phyloP scores from a whole-genome alignment of 2,797 vertebrate species.

The Syngnathus acus region DNA sequence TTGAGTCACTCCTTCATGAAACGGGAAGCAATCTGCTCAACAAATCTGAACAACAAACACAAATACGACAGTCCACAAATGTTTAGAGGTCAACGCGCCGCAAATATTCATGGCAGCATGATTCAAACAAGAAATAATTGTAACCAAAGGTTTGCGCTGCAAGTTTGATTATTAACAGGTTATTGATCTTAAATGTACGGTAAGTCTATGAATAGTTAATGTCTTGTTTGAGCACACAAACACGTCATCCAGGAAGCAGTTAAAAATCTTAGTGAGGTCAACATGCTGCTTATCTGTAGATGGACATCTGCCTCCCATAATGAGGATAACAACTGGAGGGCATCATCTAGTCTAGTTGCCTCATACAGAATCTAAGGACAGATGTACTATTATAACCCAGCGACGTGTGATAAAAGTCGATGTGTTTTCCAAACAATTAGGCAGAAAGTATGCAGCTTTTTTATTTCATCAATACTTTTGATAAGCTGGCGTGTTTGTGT shows the following conservation, averaged over 20 bases:
- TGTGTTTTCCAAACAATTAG: neutral
- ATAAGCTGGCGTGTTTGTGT: neutral
- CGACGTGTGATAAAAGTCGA: neutral
- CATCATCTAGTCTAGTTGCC: neutral
- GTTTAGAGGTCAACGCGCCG: neutral
- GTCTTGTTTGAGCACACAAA: neutral
- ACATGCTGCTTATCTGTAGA: neutral
- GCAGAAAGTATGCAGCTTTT: neutral
- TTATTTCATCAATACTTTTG: neutral
- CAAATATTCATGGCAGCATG: neutral
- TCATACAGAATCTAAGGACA: neutral
- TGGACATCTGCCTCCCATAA: constrained; percentile 6
- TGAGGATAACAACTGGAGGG: neutral
- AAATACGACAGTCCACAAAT: no score
- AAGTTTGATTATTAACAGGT: neutral
- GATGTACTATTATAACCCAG: neutral
- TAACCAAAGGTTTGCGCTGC: neutral
- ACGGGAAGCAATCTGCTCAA: neutral
- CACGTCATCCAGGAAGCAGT: neutral
- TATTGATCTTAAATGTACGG: neutral
- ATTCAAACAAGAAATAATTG: neutral
- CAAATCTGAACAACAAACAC: neutral
- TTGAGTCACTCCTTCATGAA: neutral
- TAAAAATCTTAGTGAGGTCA: neutral
- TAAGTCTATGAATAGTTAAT: neutral